A percentile compares a stretch with the other conserved stretches of the same genome.
These are phyloP conservation scores for Forbesichthys agassizii DNA, from an alignment of 2,113 vertebrate genomes.

Conservation along the genomic window DNA sequence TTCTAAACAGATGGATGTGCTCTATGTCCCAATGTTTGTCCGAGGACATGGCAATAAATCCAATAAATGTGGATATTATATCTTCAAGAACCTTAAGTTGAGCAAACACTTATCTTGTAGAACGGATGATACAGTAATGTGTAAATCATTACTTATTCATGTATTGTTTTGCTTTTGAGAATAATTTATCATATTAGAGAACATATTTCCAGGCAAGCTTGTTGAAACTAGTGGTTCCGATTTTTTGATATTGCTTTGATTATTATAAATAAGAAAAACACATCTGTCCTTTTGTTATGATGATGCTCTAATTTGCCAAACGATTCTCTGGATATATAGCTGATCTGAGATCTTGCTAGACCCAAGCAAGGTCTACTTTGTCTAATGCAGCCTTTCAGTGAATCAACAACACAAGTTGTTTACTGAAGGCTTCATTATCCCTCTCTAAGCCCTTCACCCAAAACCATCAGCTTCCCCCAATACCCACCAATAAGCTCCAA, in stretches of 20 bases:
- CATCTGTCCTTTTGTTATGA: neutral
- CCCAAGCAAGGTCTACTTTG: slow-evolving; percentile 48
- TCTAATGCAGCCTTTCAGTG: slow-evolving; percentile 30
- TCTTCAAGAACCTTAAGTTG: slow-evolving; percentile 33
- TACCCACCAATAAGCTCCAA: slow-evolving; percentile 61
- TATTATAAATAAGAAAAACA: neutral
- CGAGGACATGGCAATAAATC: slow-evolving; percentile 39
- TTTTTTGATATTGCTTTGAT: neutral
- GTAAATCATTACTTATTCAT: neutral
- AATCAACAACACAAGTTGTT: slow-evolving; percentile 70
- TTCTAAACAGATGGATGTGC: slow-evolving; percentile 54
- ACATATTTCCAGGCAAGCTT: neutral
- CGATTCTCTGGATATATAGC: slow-evolving; percentile 52
- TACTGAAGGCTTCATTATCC: slow-evolving; percentile 69
- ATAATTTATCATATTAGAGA: neutral
- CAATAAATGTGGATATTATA: slow-evolving; percentile 12
- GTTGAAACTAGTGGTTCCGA: neutral
- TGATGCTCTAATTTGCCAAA: slow-evolving; percentile 28
- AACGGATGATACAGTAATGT: neutral
- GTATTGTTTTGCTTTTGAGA: neutral
- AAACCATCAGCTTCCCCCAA: slow-evolving; percentile 57
- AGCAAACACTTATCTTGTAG: no score
- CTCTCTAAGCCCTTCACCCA: slow-evolving; percentile 41
- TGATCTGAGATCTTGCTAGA: slow-evolving; percentile 59
- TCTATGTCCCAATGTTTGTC: slow-evolving; percentile 47